A percentile compares a stretch with the other conserved stretches of the same genome.
Evolutionary conservation across 2,113 vertebrate species (phyloP).

Genomic region (Dipodomys stephensi): DNA sequence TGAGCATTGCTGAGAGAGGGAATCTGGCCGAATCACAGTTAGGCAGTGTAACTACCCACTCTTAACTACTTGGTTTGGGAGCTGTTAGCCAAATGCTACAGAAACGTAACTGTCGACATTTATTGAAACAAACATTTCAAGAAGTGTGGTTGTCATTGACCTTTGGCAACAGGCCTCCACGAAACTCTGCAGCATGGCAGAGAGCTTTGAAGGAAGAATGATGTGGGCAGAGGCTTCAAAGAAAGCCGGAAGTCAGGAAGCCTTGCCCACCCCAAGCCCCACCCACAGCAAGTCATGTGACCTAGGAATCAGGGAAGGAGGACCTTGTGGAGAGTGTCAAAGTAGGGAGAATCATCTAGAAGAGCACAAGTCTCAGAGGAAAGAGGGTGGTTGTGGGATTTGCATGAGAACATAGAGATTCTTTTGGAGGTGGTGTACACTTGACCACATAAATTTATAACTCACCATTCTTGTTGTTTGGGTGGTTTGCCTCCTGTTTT

Average conservation of each 20-base stretch:
- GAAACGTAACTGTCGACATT: conserved; percentile 62
- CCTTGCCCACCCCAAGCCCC: background rate
- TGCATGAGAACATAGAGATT: background rate
- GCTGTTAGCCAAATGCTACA: conserved; percentile 54
- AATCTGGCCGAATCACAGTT: conserved; percentile 1
- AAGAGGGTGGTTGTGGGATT: background rate
- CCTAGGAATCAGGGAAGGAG: background rate
- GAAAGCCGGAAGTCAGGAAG: background rate
- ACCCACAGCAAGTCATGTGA: background rate
- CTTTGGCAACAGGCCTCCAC: background rate
- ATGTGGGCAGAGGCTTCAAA: background rate
- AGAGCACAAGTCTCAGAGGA: background rate
- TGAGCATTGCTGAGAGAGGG: background rate
- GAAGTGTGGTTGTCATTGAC: background rate
- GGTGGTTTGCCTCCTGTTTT: background rate
- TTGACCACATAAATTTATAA: background rate
- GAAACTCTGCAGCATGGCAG: background rate
- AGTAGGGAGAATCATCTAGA: background rate
- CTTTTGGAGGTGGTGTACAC: background rate
- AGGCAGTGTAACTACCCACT: background rate
- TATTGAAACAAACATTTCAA: conserved; percentile 68
- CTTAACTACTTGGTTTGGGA: conserved; percentile 41
- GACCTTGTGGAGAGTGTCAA: background rate
- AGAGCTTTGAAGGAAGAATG: background rate
- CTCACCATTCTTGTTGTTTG: background rate